Conservation (phyloP, 2,888 invertebrate species). For the Hylaea fasciaria region DNA sequence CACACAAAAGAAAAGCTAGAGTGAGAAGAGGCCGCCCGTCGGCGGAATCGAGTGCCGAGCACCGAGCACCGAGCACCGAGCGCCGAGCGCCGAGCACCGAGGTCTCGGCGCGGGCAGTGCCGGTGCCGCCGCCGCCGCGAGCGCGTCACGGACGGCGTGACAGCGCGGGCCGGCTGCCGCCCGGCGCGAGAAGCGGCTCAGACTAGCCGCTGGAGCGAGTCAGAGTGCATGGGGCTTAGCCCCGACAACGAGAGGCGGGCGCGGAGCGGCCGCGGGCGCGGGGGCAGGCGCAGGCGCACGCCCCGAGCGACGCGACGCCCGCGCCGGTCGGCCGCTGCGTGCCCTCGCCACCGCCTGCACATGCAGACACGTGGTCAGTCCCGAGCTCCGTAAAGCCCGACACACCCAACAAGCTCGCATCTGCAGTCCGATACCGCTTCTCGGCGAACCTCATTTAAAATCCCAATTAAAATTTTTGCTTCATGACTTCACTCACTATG, state of each 20-base stretch:
- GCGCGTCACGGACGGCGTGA: slow-evolving; percentile 47
- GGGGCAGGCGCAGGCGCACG: slow-evolving; percentile 54
- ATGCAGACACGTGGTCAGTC: slow-evolving; percentile 76
- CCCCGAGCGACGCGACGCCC: slow-evolving; percentile 50
- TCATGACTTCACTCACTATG: not conserved
- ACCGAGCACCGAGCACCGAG: slow-evolving; percentile 48
- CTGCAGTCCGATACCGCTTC: slow-evolving; percentile 74
- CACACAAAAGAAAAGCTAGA: slow-evolving; percentile 67
- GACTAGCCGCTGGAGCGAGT: slow-evolving; percentile 74
- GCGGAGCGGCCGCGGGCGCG: slow-evolving; percentile 51
- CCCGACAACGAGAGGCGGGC: slow-evolving; percentile 71
- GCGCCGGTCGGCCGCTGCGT: slow-evolving; percentile 74
- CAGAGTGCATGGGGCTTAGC: slow-evolving; percentile 70
- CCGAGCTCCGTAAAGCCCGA: slow-evolving; percentile 37
- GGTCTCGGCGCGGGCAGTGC: slow-evolving; percentile 44
- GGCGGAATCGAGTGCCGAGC: slow-evolving; percentile 59
- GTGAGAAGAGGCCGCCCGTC: slow-evolving; percentile 64
- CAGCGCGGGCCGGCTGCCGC: slow-evolving; percentile 39
- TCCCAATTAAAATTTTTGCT: slow-evolving; percentile 36
- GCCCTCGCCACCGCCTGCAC: slow-evolving; percentile 81
- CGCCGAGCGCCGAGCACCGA: slow-evolving; percentile 49
- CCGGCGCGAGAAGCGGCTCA: slow-evolving; percentile 77
- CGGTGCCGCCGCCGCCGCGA: slow-evolving; percentile 39
- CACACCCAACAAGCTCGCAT: slow-evolving; percentile 53
- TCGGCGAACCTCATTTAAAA: slow-evolving; percentile 49